These are phyloP conservation scores for Lepidonotus clava DNA, from an alignment of 2,888 invertebrate genomes.

Conservation along the genomic window DNA sequence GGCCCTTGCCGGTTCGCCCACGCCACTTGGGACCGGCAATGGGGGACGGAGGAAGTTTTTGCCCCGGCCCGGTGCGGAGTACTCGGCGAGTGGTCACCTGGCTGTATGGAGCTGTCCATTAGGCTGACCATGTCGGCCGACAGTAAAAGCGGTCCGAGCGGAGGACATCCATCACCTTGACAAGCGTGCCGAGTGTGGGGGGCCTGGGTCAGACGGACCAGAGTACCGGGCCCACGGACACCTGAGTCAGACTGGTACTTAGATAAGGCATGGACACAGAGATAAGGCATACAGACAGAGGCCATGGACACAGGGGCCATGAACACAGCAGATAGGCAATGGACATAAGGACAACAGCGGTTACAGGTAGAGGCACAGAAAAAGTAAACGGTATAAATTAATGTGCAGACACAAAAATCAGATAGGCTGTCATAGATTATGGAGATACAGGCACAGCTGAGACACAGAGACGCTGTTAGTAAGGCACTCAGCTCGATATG, in stretches of 20 bases:
- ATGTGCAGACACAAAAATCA: too few relatives aligned
- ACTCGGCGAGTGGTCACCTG: slow-evolving; percentile 32
- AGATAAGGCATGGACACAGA: neutral
- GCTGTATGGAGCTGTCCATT: slow-evolving; percentile 42
- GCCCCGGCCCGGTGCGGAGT: neutral
- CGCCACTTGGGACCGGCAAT: neutral
- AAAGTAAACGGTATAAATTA: too few relatives aligned
- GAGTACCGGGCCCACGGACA: neutral
- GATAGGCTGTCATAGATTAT: too few relatives aligned
- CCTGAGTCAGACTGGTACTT: neutral
- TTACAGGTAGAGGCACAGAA: too few relatives aligned
- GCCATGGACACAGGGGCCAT: too few relatives aligned
- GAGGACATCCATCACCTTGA: slow-evolving; percentile 30
- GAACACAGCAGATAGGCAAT: too few relatives aligned
- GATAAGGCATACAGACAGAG: too few relatives aligned
- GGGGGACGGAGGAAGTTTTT: neutral
- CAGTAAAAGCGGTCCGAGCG: slow-evolving; percentile 28
- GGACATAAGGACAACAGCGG: too few relatives aligned
- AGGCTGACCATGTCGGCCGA: slow-evolving; percentile 37
- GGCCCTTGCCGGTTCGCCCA: neutral
- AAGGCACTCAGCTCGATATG: too few relatives aligned
- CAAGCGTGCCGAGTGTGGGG: slow-evolving; percentile 22
- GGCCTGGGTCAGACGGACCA: neutral
- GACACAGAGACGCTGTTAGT: too few relatives aligned
- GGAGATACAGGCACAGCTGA: too few relatives aligned